Percentiles rank a stretch among this genome's conserved stretches.
Evolutionary conservation across 2,113 vertebrate genomes (phyloP).

Genomic region (Anhinga anhinga): DNA sequence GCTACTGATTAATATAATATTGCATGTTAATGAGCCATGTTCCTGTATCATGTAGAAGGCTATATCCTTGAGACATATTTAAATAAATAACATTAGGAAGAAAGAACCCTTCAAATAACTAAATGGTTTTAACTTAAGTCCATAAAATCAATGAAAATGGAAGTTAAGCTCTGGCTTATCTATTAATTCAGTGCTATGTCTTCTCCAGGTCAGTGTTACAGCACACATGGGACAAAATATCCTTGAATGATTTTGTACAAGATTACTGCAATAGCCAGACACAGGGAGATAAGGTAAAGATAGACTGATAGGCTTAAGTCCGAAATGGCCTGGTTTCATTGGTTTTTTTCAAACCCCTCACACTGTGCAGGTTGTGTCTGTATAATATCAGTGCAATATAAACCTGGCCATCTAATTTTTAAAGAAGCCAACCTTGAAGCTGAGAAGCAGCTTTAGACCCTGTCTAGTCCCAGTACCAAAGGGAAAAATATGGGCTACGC

Average conservation of each 20-base stretch:
- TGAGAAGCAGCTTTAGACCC: neutral
- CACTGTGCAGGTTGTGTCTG: neutral
- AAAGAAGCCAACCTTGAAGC: neutral
- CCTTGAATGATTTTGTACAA: slow-evolving; percentile 56
- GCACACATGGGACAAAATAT: slow-evolving; percentile 41
- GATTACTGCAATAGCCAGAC: slow-evolving; percentile 20
- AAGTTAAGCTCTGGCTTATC: slow-evolving; percentile 38
- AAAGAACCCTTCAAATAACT: slow-evolving; percentile 22
- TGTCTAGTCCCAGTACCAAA: neutral
- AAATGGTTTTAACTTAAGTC: slow-evolving; percentile 44
- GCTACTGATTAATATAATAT: neutral
- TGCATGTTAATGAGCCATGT: neutral
- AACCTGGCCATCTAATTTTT: neutral
- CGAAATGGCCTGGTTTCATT: neutral
- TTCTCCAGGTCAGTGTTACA: slow-evolving; percentile 50
- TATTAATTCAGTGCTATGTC: slow-evolving; percentile 17
- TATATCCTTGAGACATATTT: slow-evolving; percentile 16
- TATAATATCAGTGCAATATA: neutral
- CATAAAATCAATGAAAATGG: slow-evolving; percentile 55
- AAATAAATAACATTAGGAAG: slow-evolving; percentile 39
- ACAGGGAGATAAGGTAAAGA: slow-evolving; percentile 23
- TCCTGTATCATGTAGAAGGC: neutral
- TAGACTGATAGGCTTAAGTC: slow-evolving; percentile 30
- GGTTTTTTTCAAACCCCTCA: neutral
- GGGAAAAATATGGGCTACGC: neutral